Conservation (phyloP, 2,888 invertebrate species). For the Leptothorax acervorum region DNA sequence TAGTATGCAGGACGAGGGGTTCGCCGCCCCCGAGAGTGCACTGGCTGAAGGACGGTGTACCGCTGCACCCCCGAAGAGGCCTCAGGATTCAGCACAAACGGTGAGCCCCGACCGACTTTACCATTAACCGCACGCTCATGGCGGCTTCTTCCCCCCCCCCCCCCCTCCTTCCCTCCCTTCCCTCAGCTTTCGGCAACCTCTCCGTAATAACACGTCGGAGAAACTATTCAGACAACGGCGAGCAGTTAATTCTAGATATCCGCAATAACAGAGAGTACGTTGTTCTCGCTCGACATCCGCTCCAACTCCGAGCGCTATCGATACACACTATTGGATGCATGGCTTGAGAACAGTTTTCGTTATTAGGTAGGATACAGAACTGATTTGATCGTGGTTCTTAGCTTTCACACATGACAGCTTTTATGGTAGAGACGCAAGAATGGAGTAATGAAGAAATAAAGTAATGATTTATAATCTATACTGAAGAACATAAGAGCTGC, state of each 20-base stretch:
- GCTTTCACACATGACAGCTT: background rate
- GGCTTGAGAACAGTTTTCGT: slow-evolving; percentile 9
- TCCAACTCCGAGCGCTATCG: slow-evolving; percentile 34
- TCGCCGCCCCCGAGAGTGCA: slow-evolving; percentile 84
- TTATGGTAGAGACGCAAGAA: background rate
- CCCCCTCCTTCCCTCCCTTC: background rate
- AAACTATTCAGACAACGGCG: slow-evolving; percentile 45
- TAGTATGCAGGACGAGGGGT: slow-evolving; percentile 84
- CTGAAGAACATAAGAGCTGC: background rate
- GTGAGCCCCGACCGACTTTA: slow-evolving; percentile 74
- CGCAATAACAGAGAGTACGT: slow-evolving; percentile 26
- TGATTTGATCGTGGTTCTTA: background rate
- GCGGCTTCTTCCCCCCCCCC: slow-evolving; percentile 4
- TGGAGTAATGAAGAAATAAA: background rate
- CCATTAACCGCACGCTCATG: slow-evolving; percentile 27
- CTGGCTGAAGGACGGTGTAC: slow-evolving; percentile 84
- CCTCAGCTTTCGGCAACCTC: slow-evolving; percentile 59
- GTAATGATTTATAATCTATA: background rate
- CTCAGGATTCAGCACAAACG: slow-evolving; percentile 85
- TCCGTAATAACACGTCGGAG: slow-evolving; percentile 39
- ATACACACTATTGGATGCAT: slow-evolving; percentile 5
- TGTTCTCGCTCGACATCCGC: slow-evolving; percentile 13
- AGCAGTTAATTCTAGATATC: slow-evolving; percentile 49
- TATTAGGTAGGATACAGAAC: background rate
- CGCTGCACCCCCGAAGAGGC: slow-evolving; percentile 83